Conservation (phyloP, 2,797 vertebrate genomes). For the Cynopterus sphinx region DNA sequence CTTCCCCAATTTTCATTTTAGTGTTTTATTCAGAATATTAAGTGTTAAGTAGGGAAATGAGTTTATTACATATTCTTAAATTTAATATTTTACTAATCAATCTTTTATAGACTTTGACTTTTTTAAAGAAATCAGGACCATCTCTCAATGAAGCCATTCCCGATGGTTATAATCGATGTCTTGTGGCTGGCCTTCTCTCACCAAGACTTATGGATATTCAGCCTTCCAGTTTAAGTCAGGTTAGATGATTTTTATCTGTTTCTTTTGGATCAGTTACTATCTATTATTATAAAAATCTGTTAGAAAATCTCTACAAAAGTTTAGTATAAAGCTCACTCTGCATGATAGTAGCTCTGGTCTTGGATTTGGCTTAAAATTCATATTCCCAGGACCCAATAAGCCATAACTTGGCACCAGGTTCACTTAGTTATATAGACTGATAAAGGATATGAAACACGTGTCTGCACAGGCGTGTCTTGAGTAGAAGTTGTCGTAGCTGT, state of each 20-base stretch:
- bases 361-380: not conserved
- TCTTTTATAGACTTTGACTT: slow-evolving; percentile 91
- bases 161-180: slow-evolving; percentile 93
- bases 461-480: not conserved
- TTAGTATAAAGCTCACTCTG: not conserved
- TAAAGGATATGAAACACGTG: not conserved
- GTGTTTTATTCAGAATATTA: not conserved
- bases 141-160: slow-evolving; percentile 92
- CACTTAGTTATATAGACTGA: not conserved
- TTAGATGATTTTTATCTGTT: slow-evolving; percentile 69
- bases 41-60: not conserved
- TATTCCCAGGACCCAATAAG: not conserved
- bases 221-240: slow-evolving; percentile 90
- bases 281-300: not conserved
- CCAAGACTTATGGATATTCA: slow-evolving; percentile 91
- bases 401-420: not conserved
- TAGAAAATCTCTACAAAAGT: not conserved
- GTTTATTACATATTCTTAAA: slow-evolving; percentile 4
- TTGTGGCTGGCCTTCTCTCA: slow-evolving; percentile 95
- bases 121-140: slow-evolving; percentile 93
- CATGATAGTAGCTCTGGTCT: not conserved
- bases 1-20: not conserved
- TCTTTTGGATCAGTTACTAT: not conserved
- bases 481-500: not conserved
- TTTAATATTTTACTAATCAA: not conserved